Evolutionary conservation across 2,797 vertebrate species (phyloP).

Genomic region (Calcarius lapponicus): DNA sequence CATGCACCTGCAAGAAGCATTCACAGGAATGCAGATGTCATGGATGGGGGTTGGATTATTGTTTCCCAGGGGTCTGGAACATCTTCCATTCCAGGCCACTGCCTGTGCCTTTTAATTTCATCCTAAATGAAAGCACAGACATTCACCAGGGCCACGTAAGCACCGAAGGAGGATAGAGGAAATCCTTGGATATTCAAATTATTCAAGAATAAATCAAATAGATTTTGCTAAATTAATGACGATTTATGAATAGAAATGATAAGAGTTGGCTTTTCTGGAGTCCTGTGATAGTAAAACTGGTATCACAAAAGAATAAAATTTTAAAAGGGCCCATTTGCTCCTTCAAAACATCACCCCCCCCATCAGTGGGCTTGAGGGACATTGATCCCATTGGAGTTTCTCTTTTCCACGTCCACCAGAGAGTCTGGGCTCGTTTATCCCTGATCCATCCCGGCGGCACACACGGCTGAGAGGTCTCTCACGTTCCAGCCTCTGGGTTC

Average conservation of each 20-base stretch:
- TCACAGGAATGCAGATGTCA: not conserved
- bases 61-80: not conserved
- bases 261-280: not conserved
- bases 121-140: not conserved
- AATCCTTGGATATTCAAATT: slow-evolving; percentile 21
- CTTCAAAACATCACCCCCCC: not conserved
- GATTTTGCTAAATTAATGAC: not conserved
- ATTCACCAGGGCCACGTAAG: not conserved
- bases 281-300: not conserved
- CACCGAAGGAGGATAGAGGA: not conserved
- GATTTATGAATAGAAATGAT: not conserved
- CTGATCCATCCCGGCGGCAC: not conserved
- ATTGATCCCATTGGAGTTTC: not conserved
- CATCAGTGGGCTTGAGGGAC: not conserved
- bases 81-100: not conserved
- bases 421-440: not conserved
- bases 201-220: not conserved
- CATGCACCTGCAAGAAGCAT: not conserved
- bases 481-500: not conserved
- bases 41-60: accelerated
- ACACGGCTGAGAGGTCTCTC: not conserved
- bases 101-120: not conserved
- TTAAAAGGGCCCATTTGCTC: not conserved
- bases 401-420: not conserved
- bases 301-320: not conserved